Evolutionary conservation across 2,113 vertebrate species (phyloP).

Genomic region (Sprattus sprattus): DNA sequence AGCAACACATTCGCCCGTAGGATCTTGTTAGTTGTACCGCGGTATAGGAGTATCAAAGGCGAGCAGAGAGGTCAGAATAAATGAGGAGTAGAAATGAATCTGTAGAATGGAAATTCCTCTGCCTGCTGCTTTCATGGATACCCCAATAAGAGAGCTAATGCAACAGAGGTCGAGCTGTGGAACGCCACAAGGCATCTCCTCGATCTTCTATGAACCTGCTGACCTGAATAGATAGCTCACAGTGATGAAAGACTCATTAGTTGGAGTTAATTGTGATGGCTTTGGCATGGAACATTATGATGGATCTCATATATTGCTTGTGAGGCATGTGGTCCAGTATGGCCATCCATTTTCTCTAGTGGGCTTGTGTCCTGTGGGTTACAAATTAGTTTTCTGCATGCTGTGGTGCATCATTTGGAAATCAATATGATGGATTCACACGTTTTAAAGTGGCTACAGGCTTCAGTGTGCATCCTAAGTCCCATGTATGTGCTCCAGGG

Average conservation of each 20-base stretch:
- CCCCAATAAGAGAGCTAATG: background rate
- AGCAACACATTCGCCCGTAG: background rate
- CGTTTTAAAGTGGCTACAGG: background rate
- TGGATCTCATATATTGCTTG: background rate
- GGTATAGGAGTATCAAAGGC: background rate
- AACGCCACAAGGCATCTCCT: background rate
- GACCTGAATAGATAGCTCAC: slow-evolving; percentile 3
- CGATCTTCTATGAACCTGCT: background rate
- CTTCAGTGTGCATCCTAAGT: background rate
- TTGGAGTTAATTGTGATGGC: background rate
- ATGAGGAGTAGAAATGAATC: background rate
- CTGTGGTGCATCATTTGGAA: background rate
- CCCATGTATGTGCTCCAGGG: background rate
- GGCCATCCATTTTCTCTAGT: background rate
- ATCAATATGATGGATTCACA: background rate
- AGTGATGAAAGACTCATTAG: background rate
- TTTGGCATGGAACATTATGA: slow-evolving; percentile 2
- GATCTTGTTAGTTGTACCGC: background rate
- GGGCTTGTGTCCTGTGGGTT: background rate
- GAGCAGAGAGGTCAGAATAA: background rate
- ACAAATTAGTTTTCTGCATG: slow-evolving; percentile 1
- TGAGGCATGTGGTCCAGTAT: background rate
- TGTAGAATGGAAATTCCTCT: background rate
- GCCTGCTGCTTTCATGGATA: background rate
- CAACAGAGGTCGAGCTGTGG: background rate